Evolutionary conservation across 2,797 vertebrate genomes (phyloP).

Genomic region (Arnoldichthys spilopterus): DNA sequence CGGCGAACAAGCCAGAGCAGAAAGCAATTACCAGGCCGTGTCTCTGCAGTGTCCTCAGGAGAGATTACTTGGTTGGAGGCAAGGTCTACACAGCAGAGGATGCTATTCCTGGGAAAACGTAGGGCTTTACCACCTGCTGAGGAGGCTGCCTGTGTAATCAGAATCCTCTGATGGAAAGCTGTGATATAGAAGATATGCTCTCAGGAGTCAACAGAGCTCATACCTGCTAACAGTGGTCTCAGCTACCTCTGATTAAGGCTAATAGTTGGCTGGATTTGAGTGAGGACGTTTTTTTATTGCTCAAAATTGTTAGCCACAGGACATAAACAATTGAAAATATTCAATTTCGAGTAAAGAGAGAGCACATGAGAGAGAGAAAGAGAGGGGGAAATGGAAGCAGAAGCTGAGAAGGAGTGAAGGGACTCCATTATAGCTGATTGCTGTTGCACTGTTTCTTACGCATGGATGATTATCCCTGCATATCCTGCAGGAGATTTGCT

Average conservation of each 20-base stretch:
- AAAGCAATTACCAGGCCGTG: slow-evolving; percentile 60
- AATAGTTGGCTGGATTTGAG: slow-evolving; percentile 23
- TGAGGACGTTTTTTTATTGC: slow-evolving; percentile 17
- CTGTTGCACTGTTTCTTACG: slow-evolving; percentile 18
- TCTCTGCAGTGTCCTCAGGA: slow-evolving; percentile 59
- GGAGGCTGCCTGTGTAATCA: slow-evolving; percentile 50
- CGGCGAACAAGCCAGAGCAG: slow-evolving; percentile 49
- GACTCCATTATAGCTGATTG: slow-evolving; percentile 22
- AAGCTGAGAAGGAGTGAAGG: slow-evolving; percentile 21
- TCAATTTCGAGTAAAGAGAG: not conserved
- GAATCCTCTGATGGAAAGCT: slow-evolving; percentile 46
- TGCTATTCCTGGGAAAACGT: slow-evolving; percentile 51
- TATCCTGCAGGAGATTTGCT: slow-evolving; percentile 23
- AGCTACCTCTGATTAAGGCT: slow-evolving; percentile 36
- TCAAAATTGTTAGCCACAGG: slow-evolving; percentile 13
- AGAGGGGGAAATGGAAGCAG: not conserved
- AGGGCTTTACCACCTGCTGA: slow-evolving; percentile 50
- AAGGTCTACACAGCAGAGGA: slow-evolving; percentile 51
- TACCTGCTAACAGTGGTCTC: slow-evolving; percentile 19
- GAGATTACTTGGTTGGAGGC: slow-evolving; percentile 59
- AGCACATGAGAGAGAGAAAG: not conserved
- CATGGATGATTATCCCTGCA: slow-evolving; percentile 42
- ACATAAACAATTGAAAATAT: slow-evolving; percentile 22
- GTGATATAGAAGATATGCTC: slow-evolving; percentile 36
- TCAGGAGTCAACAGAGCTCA: slow-evolving; percentile 28